Percentiles rank a stretch among this genome's conserved stretches.
Conservation (phyloP, 2,888 invertebrate species). For the Nesidiocoris tenuis region DNA sequence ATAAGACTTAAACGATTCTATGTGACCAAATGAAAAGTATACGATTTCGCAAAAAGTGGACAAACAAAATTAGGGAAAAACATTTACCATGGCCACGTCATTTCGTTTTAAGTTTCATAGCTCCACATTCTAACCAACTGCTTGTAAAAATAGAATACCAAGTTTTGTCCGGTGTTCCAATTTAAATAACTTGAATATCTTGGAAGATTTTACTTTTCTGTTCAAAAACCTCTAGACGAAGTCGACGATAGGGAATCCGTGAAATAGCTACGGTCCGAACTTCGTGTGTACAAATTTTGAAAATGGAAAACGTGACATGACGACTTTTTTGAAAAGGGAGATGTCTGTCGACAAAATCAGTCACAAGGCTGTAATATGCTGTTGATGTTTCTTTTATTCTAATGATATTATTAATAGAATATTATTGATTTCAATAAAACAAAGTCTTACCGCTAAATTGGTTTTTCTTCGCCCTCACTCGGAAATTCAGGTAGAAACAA, state of each 20-base stretch:
- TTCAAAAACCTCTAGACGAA: conserved; percentile 27
- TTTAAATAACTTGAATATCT: conserved; percentile 2
- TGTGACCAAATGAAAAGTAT: conserved; percentile 51
- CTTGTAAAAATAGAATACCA: not conserved
- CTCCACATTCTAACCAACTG: not conserved
- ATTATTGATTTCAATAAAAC: conserved; percentile 51
- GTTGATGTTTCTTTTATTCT: conserved; percentile 52
- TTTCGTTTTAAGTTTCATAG: conserved; percentile 15
- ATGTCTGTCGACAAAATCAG: conserved; percentile 45
- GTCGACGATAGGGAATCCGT: conserved; percentile 39
- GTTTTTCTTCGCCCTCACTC: too few species aligned
- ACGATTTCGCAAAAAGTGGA: conserved; percentile 48
- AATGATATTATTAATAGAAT: conserved; percentile 51
- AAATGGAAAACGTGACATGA: conserved; percentile 41
- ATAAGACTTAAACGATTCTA: conserved; percentile 50
- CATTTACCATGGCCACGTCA: conserved; percentile 19
- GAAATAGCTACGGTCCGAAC: conserved; percentile 45
- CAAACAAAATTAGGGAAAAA: conserved; percentile 31
- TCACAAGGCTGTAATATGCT: conserved; percentile 49
- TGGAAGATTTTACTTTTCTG: conserved; percentile 33
- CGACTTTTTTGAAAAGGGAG: conserved; percentile 47
- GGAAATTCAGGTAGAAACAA: too few species aligned
- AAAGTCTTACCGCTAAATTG: conserved; percentile 50
- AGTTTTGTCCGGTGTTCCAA: not conserved
- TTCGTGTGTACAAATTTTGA: conserved; percentile 48